Evolutionary conservation across 2,888 invertebrate species (phyloP).

Genomic region (Calliphora vomitoria): DNA sequence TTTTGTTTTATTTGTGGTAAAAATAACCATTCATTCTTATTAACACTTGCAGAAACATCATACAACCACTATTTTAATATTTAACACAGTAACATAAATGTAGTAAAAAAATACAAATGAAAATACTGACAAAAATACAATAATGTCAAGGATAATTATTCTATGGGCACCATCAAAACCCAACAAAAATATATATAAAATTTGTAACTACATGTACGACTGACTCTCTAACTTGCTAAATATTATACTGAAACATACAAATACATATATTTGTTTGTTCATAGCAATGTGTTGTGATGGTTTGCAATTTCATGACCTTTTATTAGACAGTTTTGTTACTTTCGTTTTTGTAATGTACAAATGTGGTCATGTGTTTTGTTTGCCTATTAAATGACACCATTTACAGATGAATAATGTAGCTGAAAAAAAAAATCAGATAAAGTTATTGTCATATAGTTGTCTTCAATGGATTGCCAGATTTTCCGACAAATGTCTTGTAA

Average conservation of each 20-base stretch:
- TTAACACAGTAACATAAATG: slow-evolving; percentile 3
- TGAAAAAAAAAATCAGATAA: too few relatives aligned
- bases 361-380: neutral
- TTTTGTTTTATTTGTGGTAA: too few relatives aligned
- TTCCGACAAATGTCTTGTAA: neutral
- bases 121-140: slow-evolving; percentile 29
- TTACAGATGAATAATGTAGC: neutral
- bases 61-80: neutral
- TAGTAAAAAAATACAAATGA: neutral
- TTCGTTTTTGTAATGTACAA: neutral
- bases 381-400: neutral
- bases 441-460: too few relatives aligned
- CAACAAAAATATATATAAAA: neutral
- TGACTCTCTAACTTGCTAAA: too few relatives aligned
- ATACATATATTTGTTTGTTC: neutral
- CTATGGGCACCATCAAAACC: neutral
- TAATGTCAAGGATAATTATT: slow-evolving; percentile 60
- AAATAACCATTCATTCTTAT: neutral
- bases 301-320: slow-evolving; percentile 2
- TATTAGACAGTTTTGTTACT: neutral
- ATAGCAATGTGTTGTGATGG: neutral
- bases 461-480: too few relatives aligned
- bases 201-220: neutral
- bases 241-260: too few relatives aligned
- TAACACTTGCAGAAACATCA: neutral